phyloP scores from a whole-genome alignment of 1,140 invertebrate species.

The Drosophila truncata region DNA sequence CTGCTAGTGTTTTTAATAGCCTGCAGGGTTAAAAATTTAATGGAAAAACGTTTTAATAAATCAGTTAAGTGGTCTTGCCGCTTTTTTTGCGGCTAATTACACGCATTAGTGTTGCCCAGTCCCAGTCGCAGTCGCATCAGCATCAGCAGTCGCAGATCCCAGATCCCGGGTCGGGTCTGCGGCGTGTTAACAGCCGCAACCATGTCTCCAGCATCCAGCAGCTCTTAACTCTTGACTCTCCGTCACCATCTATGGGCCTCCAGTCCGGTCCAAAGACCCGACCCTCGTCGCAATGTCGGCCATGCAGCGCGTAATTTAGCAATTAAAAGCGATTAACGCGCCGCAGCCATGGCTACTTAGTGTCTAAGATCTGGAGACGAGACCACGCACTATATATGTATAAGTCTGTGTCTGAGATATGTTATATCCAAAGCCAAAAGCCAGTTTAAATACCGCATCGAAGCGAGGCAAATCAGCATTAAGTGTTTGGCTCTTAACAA shows the following conservation, averaged over 20 bases:
- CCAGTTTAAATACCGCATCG: slow-evolving; percentile 38
- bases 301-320: slow-evolving; percentile 81
- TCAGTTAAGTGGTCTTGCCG: slow-evolving; percentile 84
- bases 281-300: slow-evolving; percentile 52
- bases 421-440: slow-evolving; percentile 12
- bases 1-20: slow-evolving; percentile 76
- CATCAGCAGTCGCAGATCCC: slow-evolving; percentile 10
- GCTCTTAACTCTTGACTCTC: slow-evolving; percentile 21
- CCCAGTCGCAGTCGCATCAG: slow-evolving; percentile 8
- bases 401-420: not conserved
- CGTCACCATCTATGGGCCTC: slow-evolving; percentile 1
- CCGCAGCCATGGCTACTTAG: slow-evolving; percentile 64
- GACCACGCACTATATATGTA: slow-evolving; percentile 10
- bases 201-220: slow-evolving; percentile 33
- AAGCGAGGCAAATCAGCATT: slow-evolving; percentile 28
- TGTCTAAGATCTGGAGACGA: slow-evolving; percentile 53
- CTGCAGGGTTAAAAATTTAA: slow-evolving; percentile 83
- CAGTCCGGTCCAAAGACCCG: slow-evolving; percentile 6
- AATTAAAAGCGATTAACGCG: slow-evolving; percentile 83
- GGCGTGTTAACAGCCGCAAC: slow-evolving; percentile 61
- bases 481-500: slow-evolving; percentile 40
- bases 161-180: slow-evolving; percentile 24
- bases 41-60: slow-evolving; percentile 84
- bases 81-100: slow-evolving; percentile 84
- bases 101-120: slow-evolving; percentile 78